Evolutionary conservation across 2,113 vertebrate species (phyloP).

Genomic region (Oncorhynchus masou): DNA sequence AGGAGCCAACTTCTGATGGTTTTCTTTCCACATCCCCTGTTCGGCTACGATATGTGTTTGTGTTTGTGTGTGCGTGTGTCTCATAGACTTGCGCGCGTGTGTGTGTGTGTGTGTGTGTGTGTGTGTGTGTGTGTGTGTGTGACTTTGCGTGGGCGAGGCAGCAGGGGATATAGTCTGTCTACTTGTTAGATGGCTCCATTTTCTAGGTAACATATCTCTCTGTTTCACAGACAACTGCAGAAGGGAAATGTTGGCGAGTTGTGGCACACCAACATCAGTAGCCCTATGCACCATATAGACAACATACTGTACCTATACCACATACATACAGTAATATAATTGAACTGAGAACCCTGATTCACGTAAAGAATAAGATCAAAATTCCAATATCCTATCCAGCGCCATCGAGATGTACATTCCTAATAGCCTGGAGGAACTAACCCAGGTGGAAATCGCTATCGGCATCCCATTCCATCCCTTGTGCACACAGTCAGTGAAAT

Average conservation of each 20-base stretch:
- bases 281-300: too few relatives aligned
- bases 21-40: conserved; percentile 16
- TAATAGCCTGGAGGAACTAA: too few relatives aligned
- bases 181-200: conserved; percentile 4
- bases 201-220: conserved; percentile 4
- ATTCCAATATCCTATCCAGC: too few relatives aligned
- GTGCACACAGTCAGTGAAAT: too few relatives aligned
- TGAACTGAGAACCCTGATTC: too few relatives aligned
- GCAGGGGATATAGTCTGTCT: conserved; percentile 36
- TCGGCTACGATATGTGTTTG: conserved; percentile 2
- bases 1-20: conserved; percentile 41
- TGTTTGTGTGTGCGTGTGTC: not conserved
- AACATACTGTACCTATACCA: too few relatives aligned
- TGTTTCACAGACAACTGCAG: not conserved
- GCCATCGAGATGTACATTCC: not conserved
- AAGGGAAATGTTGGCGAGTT: too few relatives aligned
- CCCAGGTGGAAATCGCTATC: too few relatives aligned
- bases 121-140: conserved; percentile 21
- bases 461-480: too few relatives aligned
- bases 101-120: not conserved
- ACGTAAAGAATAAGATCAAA: too few relatives aligned
- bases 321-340: too few relatives aligned
- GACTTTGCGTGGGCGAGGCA: conserved; percentile 15
- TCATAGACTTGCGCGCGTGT: conserved; percentile 9
- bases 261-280: too few relatives aligned